Conservation (phyloP, 2,113 vertebrate genomes). For the Parotia lawesii region DNA sequence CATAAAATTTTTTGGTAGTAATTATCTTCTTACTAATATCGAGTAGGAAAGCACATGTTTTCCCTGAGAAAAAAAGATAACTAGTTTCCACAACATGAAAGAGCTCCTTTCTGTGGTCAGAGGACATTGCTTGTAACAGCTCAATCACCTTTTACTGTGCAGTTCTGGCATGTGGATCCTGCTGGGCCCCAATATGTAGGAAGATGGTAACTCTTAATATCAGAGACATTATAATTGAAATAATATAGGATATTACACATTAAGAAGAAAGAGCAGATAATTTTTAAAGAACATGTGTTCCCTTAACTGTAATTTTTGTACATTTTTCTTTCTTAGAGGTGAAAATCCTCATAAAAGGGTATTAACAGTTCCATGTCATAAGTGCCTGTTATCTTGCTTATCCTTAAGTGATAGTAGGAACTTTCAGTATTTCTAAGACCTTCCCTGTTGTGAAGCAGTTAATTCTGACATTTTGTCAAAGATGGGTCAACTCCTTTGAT, state of each 20-base stretch:
- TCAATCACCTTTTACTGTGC: neutral
- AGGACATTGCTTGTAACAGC: neutral
- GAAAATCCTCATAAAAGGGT: conserved; percentile 4
- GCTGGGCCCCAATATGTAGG: neutral
- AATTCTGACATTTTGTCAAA: conserved; percentile 34
- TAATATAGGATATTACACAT: neutral
- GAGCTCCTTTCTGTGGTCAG: neutral
- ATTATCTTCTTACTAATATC: neutral
- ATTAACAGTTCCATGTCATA: neutral
- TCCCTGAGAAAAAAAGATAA: neutral
- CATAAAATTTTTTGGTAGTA: neutral
- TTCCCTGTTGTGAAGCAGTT: conserved; percentile 33
- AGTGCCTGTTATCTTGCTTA: conserved; percentile 24
- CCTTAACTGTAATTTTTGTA: neutral
- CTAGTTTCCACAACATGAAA: neutral
- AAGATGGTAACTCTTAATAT: neutral
- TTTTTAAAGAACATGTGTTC: neutral
- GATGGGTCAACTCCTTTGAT: neutral
- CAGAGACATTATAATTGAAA: neutral
- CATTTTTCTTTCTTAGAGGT: neutral
- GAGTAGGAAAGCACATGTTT: neutral
- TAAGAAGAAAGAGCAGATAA: neutral
- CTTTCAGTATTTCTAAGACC: conserved; percentile 6
- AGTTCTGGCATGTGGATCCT: neutral
- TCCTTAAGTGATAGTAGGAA: neutral